phyloP scores from a whole-genome alignment of 2,888 invertebrate genomes.

The Aphidius colemani region DNA sequence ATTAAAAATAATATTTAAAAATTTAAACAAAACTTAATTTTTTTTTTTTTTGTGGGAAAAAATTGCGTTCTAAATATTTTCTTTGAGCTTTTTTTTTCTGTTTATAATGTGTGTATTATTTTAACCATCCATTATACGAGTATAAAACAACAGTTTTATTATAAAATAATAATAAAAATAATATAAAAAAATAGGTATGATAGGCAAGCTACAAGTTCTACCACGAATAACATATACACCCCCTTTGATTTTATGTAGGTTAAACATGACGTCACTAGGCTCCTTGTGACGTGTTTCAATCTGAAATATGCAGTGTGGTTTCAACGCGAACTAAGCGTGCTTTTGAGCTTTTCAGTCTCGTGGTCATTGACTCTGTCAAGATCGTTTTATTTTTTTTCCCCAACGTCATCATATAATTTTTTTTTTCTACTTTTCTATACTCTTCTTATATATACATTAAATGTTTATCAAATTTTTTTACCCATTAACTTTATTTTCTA shows the following conservation, averaged over 20 bases:
- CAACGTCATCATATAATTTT: conserved; percentile 1
- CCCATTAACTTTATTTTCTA: too few species aligned
- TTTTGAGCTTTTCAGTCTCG: conserved; percentile 30
- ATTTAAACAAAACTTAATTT: conserved; percentile 17
- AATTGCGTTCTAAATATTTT: background rate
- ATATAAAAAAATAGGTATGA: background rate
- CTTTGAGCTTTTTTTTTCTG: conserved; percentile 10
- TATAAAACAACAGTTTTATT: too few species aligned
- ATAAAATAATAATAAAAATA: too few species aligned
- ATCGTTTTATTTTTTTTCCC: too few species aligned
- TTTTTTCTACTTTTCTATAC: background rate
- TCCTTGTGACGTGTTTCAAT: conserved; percentile 42
- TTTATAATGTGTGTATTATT: background rate
- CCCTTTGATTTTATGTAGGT: conserved; percentile 48
- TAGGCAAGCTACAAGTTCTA: conserved; percentile 28
- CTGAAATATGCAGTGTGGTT: conserved; percentile 42
- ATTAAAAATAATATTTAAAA: background rate
- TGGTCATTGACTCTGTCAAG: conserved; percentile 35
- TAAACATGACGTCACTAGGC: conserved; percentile 49
- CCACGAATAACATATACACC: conserved; percentile 30
- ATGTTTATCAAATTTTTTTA: background rate
- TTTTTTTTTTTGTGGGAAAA: too few species aligned
- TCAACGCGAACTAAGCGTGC: conserved; percentile 25
- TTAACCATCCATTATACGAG: too few species aligned
- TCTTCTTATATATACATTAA: background rate